Conservation (phyloP, 2,113 vertebrate species). For the Ochotona princeps region DNA sequence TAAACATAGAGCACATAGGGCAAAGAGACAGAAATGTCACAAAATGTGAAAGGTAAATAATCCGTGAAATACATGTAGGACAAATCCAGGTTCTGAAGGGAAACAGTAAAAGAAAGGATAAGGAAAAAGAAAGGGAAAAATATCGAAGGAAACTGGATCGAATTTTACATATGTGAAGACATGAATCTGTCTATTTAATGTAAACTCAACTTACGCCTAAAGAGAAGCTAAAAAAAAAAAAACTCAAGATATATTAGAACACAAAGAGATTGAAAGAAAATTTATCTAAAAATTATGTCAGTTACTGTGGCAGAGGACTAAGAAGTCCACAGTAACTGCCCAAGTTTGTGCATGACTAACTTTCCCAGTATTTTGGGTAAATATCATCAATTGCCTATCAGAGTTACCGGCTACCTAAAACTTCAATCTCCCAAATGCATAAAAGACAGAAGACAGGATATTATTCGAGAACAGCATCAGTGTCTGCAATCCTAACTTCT, state of each 20-base stretch:
- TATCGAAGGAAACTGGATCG: neutral
- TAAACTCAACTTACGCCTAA: neutral
- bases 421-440: neutral
- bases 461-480: neutral
- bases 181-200: neutral
- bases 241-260: neutral
- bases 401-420: neutral
- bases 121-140: neutral
- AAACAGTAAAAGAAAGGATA: neutral
- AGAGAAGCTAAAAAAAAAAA: neutral
- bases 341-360: neutral
- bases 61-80: neutral
- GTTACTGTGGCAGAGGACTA: neutral
- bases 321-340: neutral
- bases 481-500: neutral
- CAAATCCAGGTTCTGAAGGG: neutral
- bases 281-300: neutral
- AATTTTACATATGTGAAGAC: neutral
- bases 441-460: neutral
- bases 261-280: neutral
- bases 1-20: neutral
- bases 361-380: neutral
- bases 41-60: neutral
- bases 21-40: neutral
- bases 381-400: neutral